phyloP scores from a whole-genome alignment of 1,140 invertebrate species.

The Drosophila sulfurigaster region DNA sequence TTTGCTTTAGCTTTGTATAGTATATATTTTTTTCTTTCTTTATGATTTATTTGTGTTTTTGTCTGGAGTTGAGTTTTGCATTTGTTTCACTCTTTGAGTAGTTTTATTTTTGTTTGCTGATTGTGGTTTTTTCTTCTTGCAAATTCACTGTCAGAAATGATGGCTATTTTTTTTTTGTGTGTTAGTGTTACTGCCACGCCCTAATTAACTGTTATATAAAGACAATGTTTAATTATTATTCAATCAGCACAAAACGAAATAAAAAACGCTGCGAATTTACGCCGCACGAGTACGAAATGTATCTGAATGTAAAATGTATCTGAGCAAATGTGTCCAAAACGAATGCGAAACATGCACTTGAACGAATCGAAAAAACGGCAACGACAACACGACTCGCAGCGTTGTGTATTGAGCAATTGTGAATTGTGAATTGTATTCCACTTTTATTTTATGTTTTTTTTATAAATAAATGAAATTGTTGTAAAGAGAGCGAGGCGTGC shows the following conservation, averaged over 20 bases:
- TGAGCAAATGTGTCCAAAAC: slow-evolving; percentile 41
- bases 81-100: neutral
- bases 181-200: slow-evolving; percentile 23
- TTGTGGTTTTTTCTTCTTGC: slow-evolving; percentile 9
- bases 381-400: slow-evolving; percentile 4
- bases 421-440: slow-evolving; percentile 27
- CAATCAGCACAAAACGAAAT: slow-evolving; percentile 56
- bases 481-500: slow-evolving; percentile 33
- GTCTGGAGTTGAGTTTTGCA: neutral
- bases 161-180: neutral
- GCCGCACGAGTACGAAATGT: slow-evolving; percentile 30
- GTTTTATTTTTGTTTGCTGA: neutral
- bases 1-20: slow-evolving; percentile 4
- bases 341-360: slow-evolving; percentile 70
- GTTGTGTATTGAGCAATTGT: slow-evolving; percentile 59
- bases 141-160: slow-evolving; percentile 42
- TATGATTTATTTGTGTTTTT: slow-evolving; percentile 32
- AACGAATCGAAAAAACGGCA: slow-evolving; percentile 46
- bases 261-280: slow-evolving; percentile 55
- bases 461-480: slow-evolving; percentile 9
- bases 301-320: slow-evolving; percentile 21
- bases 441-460: slow-evolving; percentile 56
- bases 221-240: slow-evolving; percentile 69
- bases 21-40: neutral
- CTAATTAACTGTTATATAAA: slow-evolving; percentile 58